Evolutionary conservation across 2,888 invertebrate genomes (phyloP), one percentile per base, ranked within the genome.

Genomic region (Tenthredo scrophulariae): DNA sequence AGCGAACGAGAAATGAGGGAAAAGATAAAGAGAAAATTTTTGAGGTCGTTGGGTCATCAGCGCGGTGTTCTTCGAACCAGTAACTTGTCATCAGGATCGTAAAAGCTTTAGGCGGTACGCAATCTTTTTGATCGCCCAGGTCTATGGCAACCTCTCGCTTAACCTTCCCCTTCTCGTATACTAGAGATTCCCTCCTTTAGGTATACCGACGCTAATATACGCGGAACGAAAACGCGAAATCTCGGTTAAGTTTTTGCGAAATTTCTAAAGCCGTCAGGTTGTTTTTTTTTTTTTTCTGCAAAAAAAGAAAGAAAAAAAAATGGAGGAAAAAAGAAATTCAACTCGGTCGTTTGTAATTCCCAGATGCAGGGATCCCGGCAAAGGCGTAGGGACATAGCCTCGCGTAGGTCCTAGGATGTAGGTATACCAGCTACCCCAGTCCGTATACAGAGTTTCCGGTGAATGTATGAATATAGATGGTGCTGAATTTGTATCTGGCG

Each of bases 401-500:
- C 9, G 74, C 26, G 65, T 67, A 67, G 18, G 26, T 26, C 62
- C 62, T 43, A 43, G 74, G 43, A 22, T 22, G 29, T 15, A 6
- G 54, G 50, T 54, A 33, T 67, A 29, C 33, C 13, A 29, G 33
- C 40, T 62, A 13, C 15, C 40, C 40, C 65, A 54, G 3, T 50
- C 26, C 80, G 29, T 26, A 37, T 37, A 37, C 80, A 22, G 83
- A 37, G 54, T 43, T 79, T 85, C 70, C 80, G 79, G 67, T 37
- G 80, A 85, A 80, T 65, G 85, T 82, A 85, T 85, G 85, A 85
- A 85, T 85, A 72, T 85, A 85, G 85, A 85, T 85, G 85, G 80
- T 65, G 77, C n/a, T 85, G 80, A 82, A 85, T 85, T 85, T 70
- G 85, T 85, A 70, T 85, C 67, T 43, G 80, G 85, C 67, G 80